Conservation (phyloP, 1,140 invertebrate genomes). For the Drosophila jambulina region DNA sequence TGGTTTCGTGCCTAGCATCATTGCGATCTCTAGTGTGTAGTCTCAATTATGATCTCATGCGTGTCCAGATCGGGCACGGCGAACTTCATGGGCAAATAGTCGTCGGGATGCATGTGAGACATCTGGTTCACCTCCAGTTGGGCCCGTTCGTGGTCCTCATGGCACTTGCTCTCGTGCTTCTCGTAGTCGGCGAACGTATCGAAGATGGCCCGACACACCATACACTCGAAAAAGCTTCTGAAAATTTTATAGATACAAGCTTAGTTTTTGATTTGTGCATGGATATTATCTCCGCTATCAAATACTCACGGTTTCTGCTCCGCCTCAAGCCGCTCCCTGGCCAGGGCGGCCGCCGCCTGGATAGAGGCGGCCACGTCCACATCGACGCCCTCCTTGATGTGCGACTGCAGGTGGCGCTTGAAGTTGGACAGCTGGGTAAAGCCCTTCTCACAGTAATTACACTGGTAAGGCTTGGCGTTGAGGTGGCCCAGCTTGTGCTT, state of each 20-base stretch:
- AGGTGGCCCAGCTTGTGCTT: slow-evolving; percentile 84
- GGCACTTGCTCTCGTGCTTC: slow-evolving; percentile 77
- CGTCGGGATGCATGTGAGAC: slow-evolving; percentile 73
- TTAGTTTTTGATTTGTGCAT: too few relatives aligned
- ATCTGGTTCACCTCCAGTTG: slow-evolving; percentile 77
- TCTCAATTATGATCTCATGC: slow-evolving; percentile 83
- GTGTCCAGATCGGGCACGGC: slow-evolving; percentile 80
- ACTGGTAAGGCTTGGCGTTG: slow-evolving; percentile 80
- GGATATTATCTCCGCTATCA: not conserved
- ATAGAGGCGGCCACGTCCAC: slow-evolving; percentile 73
- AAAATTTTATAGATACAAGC: slow-evolving; percentile 1
- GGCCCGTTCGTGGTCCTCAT: slow-evolving; percentile 73
- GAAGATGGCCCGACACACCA: slow-evolving; percentile 80
- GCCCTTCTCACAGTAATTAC: slow-evolving; percentile 79
- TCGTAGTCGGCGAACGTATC: slow-evolving; percentile 80
- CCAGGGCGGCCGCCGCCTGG: slow-evolving; percentile 69
- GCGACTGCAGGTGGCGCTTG: slow-evolving; percentile 78
- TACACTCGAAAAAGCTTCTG: slow-evolving; percentile 79
- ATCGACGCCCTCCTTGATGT: slow-evolving; percentile 80
- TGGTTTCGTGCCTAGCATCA: slow-evolving; percentile 24
- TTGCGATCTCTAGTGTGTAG: slow-evolving; percentile 67
- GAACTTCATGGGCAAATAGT: slow-evolving; percentile 82
- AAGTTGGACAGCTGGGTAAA: slow-evolving; percentile 82
- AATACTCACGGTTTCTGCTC: slow-evolving; percentile 77
- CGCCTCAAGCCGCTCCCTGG: slow-evolving; percentile 67